Evolutionary conservation across 64 coral and sea anemone genomes (phyloP).

Genomic region (Anthopleura sola): DNA sequence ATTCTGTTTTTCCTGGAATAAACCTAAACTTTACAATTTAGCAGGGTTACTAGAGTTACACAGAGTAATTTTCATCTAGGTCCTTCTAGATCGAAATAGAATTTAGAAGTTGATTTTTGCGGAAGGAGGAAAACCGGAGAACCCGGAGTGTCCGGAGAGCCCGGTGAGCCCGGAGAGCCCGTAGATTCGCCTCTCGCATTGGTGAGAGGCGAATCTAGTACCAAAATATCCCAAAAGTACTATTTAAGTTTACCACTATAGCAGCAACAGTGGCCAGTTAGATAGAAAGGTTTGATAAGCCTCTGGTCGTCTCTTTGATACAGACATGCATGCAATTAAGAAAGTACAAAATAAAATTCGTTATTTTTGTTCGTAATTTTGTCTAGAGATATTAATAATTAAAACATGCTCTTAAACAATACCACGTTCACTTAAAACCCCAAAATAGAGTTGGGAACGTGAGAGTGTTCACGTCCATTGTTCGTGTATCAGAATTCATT

Average conservation of each 20-base stretch:
- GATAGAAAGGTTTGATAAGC: neutral
- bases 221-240: neutral
- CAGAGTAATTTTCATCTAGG: no score
- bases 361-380: neutral
- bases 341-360: neutral
- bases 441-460: neutral
- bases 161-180: no score
- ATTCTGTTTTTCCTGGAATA: no score
- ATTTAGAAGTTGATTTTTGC: no score
- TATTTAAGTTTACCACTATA: neutral
- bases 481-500: neutral
- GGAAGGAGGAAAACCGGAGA: no score
- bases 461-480: neutral
- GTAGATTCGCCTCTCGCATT: no score
- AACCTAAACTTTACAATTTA: no score
- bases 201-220: no score
- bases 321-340: neutral
- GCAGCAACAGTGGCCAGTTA: neutral
- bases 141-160: no score
- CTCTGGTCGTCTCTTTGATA: neutral
- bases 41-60: no score
- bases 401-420: neutral
- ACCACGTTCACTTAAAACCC: neutral
- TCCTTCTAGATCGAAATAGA: no score
- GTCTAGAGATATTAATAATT: neutral